Conservation (phyloP, 2,797 vertebrate genomes). For the Gorsachius magnificus region DNA sequence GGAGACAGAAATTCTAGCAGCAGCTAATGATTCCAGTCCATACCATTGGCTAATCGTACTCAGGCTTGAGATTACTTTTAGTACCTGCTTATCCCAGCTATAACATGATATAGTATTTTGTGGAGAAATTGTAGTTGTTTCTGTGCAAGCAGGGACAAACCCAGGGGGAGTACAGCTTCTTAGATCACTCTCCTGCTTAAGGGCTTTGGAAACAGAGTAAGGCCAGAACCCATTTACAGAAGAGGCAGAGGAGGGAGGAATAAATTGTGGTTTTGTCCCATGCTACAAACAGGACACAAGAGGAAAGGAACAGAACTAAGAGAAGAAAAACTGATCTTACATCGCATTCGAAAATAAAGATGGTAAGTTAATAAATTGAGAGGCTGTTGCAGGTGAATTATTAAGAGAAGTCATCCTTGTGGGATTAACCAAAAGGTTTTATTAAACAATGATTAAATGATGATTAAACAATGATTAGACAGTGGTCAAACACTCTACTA, state of each 20-base stretch:
- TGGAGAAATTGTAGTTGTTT: not conserved
- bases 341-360: not conserved
- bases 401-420: not conserved
- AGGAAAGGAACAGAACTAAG: not conserved
- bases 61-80: not conserved
- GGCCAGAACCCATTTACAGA: not conserved
- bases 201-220: not conserved
- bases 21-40: not conserved
- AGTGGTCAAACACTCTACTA: not conserved
- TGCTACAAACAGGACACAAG: not conserved
- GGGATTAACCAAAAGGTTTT: not conserved
- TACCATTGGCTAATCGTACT: not conserved
- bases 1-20: not conserved
- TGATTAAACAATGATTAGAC: not conserved
- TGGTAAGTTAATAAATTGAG: not conserved
- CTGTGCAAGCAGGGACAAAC: not conserved
- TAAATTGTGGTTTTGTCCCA: not conserved
- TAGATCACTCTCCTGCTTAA: not conserved
- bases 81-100: not conserved
- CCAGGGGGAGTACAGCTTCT: not conserved
- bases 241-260: not conserved
- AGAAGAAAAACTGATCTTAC: not conserved
- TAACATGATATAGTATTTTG: not conserved
- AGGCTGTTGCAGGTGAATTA: not conserved
- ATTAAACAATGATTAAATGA: not conserved